These are phyloP conservation scores for Drosophila jambulina DNA, from an alignment of 1,140 invertebrate genomes.

Conservation along the genomic window DNA sequence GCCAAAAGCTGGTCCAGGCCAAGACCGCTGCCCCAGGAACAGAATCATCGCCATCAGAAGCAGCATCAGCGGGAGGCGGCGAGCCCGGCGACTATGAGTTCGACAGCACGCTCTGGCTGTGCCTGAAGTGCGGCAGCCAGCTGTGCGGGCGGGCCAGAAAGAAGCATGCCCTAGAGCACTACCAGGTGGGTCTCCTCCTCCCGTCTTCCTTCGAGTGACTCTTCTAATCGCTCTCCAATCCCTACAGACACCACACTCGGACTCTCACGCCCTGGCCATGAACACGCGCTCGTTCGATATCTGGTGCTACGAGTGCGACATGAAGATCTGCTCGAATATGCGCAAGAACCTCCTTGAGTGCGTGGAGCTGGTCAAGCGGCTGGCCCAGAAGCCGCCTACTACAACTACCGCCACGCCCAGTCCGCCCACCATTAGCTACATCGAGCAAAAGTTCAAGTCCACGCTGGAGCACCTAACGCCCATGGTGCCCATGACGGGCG, in stretches of 20 bases:
- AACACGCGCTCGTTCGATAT: slow-evolving; percentile 90
- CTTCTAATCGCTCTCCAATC: background rate
- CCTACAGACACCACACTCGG: slow-evolving; percentile 88
- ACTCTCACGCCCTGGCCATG: slow-evolving; percentile 90
- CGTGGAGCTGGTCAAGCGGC: slow-evolving; percentile 88
- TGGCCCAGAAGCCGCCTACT: slow-evolving; percentile 78
- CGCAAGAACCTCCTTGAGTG: slow-evolving; percentile 89
- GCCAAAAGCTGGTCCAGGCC: slow-evolving; percentile 84
- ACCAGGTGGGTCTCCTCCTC: slow-evolving; percentile 81
- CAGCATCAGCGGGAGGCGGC: background rate
- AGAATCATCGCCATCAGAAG: background rate
- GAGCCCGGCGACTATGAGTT: slow-evolving; percentile 86
- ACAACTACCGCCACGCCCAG: background rate
- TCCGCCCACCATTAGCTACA: slow-evolving; percentile 53
- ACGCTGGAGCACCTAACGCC: slow-evolving; percentile 51
- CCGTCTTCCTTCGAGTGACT: background rate
- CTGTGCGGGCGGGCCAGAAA: slow-evolving; percentile 90
- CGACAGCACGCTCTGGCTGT: slow-evolving; percentile 89
- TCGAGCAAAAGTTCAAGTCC: slow-evolving; percentile 65
- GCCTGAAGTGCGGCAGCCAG: slow-evolving; percentile 90
- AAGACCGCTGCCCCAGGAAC: slow-evolving; percentile 5
- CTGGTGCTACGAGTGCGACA: slow-evolving; percentile 91
- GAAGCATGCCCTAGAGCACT: slow-evolving; percentile 92
- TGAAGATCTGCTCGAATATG: slow-evolving; percentile 86
- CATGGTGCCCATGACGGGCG: slow-evolving; percentile 56